These are phyloP conservation scores for Quadriops clusia DNA, from an alignment of 2,888 invertebrate species.

Conservation along the genomic window DNA sequence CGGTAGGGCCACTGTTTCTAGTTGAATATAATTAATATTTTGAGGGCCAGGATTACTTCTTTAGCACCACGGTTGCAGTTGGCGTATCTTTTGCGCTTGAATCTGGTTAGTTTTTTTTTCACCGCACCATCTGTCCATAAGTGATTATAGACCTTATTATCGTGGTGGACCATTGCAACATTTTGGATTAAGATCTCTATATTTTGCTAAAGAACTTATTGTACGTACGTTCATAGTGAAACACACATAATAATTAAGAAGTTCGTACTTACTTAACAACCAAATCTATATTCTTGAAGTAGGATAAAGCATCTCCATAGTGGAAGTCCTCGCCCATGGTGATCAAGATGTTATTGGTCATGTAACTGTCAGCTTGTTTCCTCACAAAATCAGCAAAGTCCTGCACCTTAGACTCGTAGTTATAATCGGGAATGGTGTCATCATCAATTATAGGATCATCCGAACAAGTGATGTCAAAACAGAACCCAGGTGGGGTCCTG, in stretches of 20 bases:
- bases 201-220: too few species aligned
- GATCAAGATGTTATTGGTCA: conserved; percentile 64
- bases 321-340: conserved; percentile 92
- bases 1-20: too few species aligned
- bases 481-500: conserved; percentile 47
- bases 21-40: too few species aligned
- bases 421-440: conserved; percentile 41
- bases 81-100: too few species aligned
- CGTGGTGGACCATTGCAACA: neutral
- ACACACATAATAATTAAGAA: too few species aligned
- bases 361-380: conserved; percentile 44
- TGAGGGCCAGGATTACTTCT: too few species aligned
- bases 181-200: neutral
- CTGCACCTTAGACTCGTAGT: conserved; percentile 33
- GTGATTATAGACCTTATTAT: neutral
- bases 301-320: conserved; percentile 64
- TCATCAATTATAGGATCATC: conserved; percentile 46
- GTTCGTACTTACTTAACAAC: conserved; percentile 58
- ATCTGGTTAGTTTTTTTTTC: too few species aligned
- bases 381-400: conserved; percentile 47
- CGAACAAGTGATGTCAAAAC: conserved; percentile 47
- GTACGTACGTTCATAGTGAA: too few species aligned
- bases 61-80: too few species aligned
- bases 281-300: conserved; percentile 80
- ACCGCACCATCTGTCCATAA: too few species aligned